Evolutionary conservation across 2,888 invertebrate species (phyloP), one percentile per base, ranked within the genome.

Genomic region (Hypomecis atomaria): DNA sequence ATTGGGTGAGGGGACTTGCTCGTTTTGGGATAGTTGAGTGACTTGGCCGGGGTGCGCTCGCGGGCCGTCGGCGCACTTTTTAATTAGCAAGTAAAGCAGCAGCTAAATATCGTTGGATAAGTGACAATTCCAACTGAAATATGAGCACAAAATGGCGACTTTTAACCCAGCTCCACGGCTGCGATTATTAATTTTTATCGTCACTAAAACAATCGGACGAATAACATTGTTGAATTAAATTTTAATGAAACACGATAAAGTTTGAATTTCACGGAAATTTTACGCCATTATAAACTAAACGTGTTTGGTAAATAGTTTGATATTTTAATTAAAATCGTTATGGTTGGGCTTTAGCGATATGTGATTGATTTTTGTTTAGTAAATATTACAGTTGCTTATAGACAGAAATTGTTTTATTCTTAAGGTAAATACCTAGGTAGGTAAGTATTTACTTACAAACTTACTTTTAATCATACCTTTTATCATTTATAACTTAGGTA

Each of bases 81-180:
- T 90, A 92, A 92, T 92, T 91, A 90, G 85, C 89, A 90, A 38
- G 87, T 84, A 85, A 93, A 92, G 91, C 92, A 94, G 93, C 93
- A 89, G 86, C 83, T 86, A 84, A 90, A 88, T 88, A 84, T 85
- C 82, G 83, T 81, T 83, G 84, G 85, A 84, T 87, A 87, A 85
- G 82, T 79, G 78, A 72, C 75, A 60, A 72, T 82, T 83, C 83
- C 82, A 81, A 71, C 79, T 77, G 78, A 78, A 81, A 77, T 82
- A 76, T 73, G 65, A 71, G 40, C 67, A 72, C 78, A 78, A 79
- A 80, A 81, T 82, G 81, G 78, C 79, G 73, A 76, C 73, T 36
- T 10, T 13, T 13, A 9, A 37, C 53, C 23, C 45, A 6, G 7
- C 44, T 37, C 38, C 10, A 45, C 33, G 47, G 56, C 42, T 34